Evolutionary conservation across 2,113 vertebrate species (phyloP).

Genomic region (human (Homo sapiens)): GRCh38 chr11:37191501-37192000

Average conservation of each 20-base stretch:
- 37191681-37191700: background rate
- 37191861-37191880: background rate
- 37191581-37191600: conserved; percentile 29
- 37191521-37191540: background rate
- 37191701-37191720: background rate
- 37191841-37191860: background rate
- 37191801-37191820: background rate
- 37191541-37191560: background rate
- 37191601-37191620: background rate
- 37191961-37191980: background rate
- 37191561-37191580: background rate
- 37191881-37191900: background rate
- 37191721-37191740: background rate
- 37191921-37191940: background rate
- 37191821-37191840: background rate
- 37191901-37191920: background rate
- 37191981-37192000: background rate
- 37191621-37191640: conserved; percentile 45
- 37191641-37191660: conserved; percentile 34
- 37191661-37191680: conserved; percentile 5
- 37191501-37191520: background rate
- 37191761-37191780: background rate
- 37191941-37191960: background rate
- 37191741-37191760: conserved; percentile 3
- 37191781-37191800: background rate